phyloP scores from a whole-genome alignment of 2,113 vertebrate genomes.

The Anolis sagrei region DNA sequence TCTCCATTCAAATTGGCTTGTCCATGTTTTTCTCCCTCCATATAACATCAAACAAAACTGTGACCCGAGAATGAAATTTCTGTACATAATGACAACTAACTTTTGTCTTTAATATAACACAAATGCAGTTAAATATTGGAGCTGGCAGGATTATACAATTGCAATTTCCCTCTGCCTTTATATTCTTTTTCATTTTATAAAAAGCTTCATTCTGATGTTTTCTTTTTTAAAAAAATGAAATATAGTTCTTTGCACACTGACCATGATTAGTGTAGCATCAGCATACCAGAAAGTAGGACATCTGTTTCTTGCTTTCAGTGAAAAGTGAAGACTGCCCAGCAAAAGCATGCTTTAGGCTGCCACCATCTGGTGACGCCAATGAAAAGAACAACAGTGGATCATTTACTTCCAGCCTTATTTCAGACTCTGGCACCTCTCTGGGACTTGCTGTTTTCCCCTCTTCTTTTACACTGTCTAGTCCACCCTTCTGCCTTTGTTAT shows the following conservation, averaged over 20 bases:
- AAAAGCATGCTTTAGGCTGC: conserved; percentile 78
- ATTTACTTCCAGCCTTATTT: fast-evolving
- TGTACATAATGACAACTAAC: not conserved
- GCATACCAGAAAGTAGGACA: not conserved
- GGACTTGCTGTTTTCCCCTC: not conserved
- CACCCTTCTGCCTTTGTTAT: not conserved
- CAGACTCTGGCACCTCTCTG: fast-evolving
- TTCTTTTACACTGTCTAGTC: not conserved
- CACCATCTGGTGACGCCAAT: conserved; percentile 71
- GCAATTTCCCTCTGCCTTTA: not conserved
- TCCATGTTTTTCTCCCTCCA: not conserved
- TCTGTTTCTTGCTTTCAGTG: conserved; percentile 6
- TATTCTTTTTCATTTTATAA: conserved; percentile 21
- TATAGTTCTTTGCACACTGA: conserved; percentile 47
- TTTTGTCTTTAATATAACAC: not conserved
- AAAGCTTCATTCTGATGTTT: conserved; percentile 2
- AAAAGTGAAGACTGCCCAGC: not conserved
- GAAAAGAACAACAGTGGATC: conserved; percentile 13
- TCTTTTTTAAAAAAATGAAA: not conserved
- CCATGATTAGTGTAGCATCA: conserved; percentile 20
- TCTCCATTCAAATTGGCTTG: not conserved
- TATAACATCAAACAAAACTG: not conserved
- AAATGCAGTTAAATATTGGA: not conserved
- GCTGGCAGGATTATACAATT: not conserved
- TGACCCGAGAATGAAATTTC: not conserved